Evolutionary conservation across 2,797 vertebrate species (phyloP).

Genomic region (Ceryle rudis): DNA sequence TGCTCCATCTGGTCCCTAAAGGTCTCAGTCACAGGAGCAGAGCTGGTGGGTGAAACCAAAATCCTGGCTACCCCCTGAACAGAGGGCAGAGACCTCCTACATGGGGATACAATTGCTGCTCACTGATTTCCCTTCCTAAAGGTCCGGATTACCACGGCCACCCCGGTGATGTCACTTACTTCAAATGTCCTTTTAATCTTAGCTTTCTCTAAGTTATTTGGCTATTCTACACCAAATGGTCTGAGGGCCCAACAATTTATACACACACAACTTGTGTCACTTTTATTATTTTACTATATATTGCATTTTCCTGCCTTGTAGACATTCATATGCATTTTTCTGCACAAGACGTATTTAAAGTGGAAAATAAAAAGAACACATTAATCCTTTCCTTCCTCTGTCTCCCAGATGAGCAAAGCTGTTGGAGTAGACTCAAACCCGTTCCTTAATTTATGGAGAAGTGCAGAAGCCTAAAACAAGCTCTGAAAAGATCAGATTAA

Average conservation of each 20-base stretch:
- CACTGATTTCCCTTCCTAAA: neutral
- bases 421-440: constrained; percentile 16
- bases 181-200: neutral
- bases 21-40: neutral
- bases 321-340: neutral
- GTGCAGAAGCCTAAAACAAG: constrained; percentile 33
- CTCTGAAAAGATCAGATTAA: neutral
- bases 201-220: neutral
- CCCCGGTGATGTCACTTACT: neutral
- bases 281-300: neutral
- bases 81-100: neutral
- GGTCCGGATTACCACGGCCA: no score
- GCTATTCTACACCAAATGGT: neutral
- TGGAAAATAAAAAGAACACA: constrained; percentile 47
- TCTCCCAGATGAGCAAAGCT: constrained; percentile 20
- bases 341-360: constrained; percentile 24
- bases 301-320: neutral
- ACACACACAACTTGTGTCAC: neutral
- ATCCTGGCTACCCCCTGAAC: neutral
- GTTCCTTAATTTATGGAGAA: constrained; percentile 44
- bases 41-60: neutral
- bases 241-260: neutral
- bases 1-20: neutral
- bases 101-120: neutral
- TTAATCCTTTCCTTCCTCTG: constrained; percentile 61